A percentile compares a stretch with the other conserved stretches of the same genome.
Conservation (phyloP, 92 coral and sea anemone species). For the Isaurus tuberculatus region DNA sequence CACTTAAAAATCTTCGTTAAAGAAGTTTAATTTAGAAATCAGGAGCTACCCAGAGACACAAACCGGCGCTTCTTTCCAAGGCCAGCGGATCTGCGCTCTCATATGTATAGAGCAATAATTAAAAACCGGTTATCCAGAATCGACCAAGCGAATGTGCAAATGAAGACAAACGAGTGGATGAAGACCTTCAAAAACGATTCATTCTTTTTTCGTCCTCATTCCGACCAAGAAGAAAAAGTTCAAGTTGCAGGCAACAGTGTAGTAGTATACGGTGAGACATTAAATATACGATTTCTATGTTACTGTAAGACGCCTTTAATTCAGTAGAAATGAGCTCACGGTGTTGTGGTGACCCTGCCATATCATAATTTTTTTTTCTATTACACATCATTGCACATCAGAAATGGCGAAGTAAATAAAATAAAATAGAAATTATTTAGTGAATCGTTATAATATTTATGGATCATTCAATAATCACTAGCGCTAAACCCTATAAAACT, state of each 20-base stretch:
- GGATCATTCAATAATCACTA: neutral
- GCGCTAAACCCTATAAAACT: slow-evolving; percentile 1
- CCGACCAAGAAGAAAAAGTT: neutral
- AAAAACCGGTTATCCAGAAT: slow-evolving; percentile 38
- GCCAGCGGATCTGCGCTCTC: slow-evolving; percentile 51
- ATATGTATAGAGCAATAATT: slow-evolving; percentile 61
- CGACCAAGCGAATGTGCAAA: slow-evolving; percentile 55
- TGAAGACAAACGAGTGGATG: neutral
- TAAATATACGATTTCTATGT: neutral
- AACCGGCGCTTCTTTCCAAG: slow-evolving; percentile 62
- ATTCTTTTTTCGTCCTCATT: slow-evolving; percentile 18
- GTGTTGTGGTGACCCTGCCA: too few species aligned
- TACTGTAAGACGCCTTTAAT: neutral
- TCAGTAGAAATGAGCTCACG: neutral
- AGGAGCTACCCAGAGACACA: slow-evolving; percentile 43
- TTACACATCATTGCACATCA: too few species aligned
- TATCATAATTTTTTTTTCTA: too few species aligned
- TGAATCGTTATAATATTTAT: neutral
- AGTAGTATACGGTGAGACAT: neutral
- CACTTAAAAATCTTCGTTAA: slow-evolving; percentile 49
- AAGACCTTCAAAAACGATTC: neutral
- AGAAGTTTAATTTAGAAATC: slow-evolving; percentile 45
- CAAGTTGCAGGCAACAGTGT: neutral
- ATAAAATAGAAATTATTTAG: too few species aligned
- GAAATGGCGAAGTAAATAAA: too few species aligned